Evolutionary conservation across 2,797 vertebrate genomes (phyloP), one percentile per base, ranked within the genome.

Genomic region (Neosilurus hyrtlii): DNA sequence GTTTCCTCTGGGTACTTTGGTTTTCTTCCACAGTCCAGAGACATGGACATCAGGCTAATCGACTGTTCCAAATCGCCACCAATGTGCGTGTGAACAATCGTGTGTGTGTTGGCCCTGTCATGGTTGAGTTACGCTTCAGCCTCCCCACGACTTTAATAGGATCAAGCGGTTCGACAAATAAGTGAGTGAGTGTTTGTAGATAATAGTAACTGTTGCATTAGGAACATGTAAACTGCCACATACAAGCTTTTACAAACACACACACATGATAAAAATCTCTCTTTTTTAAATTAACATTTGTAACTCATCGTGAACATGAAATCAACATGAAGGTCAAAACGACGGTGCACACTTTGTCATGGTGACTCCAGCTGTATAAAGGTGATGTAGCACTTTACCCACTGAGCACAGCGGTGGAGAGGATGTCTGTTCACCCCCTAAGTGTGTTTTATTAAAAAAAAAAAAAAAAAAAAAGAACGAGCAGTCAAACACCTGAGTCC

Each of bases 291-390:
- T 30, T 30, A 30, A 30, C 3, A 54, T 54, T 20, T 30, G 3
- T 20, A 56, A 6, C 52, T 74, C 16, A 20, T 30, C 51, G n/a
- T 73, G 24, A 18, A 56, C 26, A 9, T 20, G 20, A 26, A 43
- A 72, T 83, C 56, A 79, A 65, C 15, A 79, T 68, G 37, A 80
- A 84, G 78, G 78, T 84, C 54, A 80, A 80, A 68, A 75, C 59
- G 24, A 78, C 74, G 71, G 54, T 81, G 20, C 52, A 24, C n/a
- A 20, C 30, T 51, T 43, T 84, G 83, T 80, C 83, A 78, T 75
- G 62, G 26, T 80, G 62, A 84, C 52, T 43, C 43, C 71, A 35
- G 6, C 62, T 62, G 63, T 49, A 43, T 54, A 83, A 72, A 66
- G 76, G 61, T 79, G 68, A 73, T 79, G 24, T 22, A 75, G 43